Evolutionary conservation across 2,797 vertebrate species (phyloP).

Genomic region (Halcyon leucocephala): DNA sequence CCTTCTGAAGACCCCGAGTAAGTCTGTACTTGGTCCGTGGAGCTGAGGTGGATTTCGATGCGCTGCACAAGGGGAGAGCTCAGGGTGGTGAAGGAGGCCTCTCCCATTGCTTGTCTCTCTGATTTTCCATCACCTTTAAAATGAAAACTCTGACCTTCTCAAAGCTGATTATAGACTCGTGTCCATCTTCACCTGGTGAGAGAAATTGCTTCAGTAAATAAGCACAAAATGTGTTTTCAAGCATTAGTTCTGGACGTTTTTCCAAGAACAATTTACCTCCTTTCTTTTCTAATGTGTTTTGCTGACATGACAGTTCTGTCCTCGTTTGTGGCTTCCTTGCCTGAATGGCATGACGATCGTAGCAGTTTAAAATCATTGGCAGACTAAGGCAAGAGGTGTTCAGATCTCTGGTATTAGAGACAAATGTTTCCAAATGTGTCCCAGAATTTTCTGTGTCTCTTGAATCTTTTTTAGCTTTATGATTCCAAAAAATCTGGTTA

Average conservation of each 20-base stretch:
- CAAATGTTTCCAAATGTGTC: not conserved
- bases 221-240: not conserved
- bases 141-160: not conserved
- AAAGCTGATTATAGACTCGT: not conserved
- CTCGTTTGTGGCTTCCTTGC: not conserved
- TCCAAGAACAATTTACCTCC: not conserved
- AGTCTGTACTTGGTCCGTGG: constrained; percentile 62
- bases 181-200: not conserved
- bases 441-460: not conserved
- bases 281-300: not conserved
- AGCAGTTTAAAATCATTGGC: not conserved
- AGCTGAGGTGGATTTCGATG: not conserved
- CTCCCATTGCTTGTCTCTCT: not conserved
- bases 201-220: not conserved
- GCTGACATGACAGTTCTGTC: not conserved
- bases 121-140: not conserved
- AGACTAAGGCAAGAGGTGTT: not conserved
- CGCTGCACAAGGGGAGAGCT: not conserved
- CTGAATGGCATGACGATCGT: not conserved
- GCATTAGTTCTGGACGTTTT: not conserved
- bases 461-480: not conserved
- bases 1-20: constrained; percentile 84
- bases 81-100: not conserved
- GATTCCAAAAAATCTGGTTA: not conserved
- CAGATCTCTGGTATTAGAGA: not conserved